Evolutionary conservation across 35 echinoderm and acorn worm genomes (phyloP).

Genomic region (Patiria miniata): DNA sequence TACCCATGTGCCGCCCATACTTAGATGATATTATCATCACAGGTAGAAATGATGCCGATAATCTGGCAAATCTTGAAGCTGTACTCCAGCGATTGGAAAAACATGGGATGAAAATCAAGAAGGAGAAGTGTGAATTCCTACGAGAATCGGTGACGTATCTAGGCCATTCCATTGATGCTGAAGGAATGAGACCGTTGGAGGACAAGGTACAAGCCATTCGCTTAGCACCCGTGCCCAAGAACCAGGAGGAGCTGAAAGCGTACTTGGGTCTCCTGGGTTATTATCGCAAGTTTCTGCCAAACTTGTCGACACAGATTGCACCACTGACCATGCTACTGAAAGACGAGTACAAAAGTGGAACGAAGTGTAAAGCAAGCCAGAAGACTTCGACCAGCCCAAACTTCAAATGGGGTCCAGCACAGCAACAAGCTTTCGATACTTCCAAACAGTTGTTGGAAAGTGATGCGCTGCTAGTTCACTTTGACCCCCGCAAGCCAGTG

Average conservation of each 20-base stretch:
- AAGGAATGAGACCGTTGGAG: constrained; percentile 49
- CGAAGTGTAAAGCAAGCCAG: not conserved
- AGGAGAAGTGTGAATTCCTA: constrained; percentile 59
- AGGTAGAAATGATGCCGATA: constrained; percentile 44
- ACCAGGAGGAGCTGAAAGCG: constrained; percentile 54
- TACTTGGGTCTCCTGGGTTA: constrained; percentile 36
- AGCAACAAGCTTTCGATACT: constrained; percentile 31
- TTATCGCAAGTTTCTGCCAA: not conserved
- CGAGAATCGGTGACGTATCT: constrained; percentile 48
- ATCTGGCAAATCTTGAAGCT: constrained; percentile 42
- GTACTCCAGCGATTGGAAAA: constrained; percentile 44
- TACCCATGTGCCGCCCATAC: constrained; percentile 48
- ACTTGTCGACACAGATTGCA: constrained; percentile 22
- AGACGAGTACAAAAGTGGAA: constrained; percentile 20
- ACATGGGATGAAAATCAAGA: constrained; percentile 41
- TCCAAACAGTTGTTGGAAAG: constrained; percentile 44
- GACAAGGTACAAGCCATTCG: constrained; percentile 60
- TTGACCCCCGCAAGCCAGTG: constrained; percentile 45
- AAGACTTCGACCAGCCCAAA: constrained; percentile 8
- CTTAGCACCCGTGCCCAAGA: constrained; percentile 29
- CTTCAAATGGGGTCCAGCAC: constrained; percentile 34
- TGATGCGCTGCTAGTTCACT: constrained; percentile 49
- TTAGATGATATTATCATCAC: constrained; percentile 74
- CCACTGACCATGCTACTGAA: constrained; percentile 17
- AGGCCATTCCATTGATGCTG: constrained; percentile 35